Conservation (phyloP, 2,888 invertebrate genomes). For the Dyspetes luteomarginatus region DNA sequence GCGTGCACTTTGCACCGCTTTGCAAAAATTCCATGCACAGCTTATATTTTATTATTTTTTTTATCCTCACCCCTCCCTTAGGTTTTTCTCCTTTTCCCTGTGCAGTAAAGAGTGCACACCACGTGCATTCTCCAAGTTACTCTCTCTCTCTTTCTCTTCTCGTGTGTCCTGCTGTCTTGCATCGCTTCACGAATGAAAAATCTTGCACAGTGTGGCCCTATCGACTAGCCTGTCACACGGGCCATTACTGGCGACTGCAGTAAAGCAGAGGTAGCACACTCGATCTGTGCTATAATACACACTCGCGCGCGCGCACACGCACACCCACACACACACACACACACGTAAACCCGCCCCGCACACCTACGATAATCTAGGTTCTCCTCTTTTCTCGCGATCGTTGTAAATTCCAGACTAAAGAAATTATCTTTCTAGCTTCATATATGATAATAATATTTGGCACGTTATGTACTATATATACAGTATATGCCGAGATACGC, state of each 20-base stretch:
- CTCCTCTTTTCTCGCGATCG: constrained; percentile 55
- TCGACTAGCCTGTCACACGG: constrained; percentile 66
- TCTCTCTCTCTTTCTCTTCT: neutral
- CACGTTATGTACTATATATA: constrained; percentile 4
- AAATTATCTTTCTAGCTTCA: constrained; percentile 64
- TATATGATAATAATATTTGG: no score
- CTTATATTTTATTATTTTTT: constrained; percentile 20
- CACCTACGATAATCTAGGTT: constrained; percentile 49
- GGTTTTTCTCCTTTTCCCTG: neutral
- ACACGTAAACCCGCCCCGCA: constrained; percentile 8
- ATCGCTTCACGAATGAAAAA: constrained; percentile 49
- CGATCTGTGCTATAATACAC: no score
- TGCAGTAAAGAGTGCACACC: constrained; percentile 46
- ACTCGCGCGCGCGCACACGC: constrained; percentile 4
- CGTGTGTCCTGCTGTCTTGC: constrained; percentile 23
- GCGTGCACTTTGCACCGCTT: constrained; percentile 56
- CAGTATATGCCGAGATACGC: no score
- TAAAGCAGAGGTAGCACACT: constrained; percentile 58
- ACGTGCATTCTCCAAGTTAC: constrained; percentile 58
- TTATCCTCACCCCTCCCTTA: constrained; percentile 10
- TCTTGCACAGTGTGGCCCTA: constrained; percentile 63
- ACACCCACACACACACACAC: neutral
- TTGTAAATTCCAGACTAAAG: constrained; percentile 65
- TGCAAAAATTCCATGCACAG: constrained; percentile 62
- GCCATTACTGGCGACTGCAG: constrained; percentile 65